Evolutionary conservation across 2,113 vertebrate species (phyloP).

Genomic region (Picathartes gymnocephalus): DNA sequence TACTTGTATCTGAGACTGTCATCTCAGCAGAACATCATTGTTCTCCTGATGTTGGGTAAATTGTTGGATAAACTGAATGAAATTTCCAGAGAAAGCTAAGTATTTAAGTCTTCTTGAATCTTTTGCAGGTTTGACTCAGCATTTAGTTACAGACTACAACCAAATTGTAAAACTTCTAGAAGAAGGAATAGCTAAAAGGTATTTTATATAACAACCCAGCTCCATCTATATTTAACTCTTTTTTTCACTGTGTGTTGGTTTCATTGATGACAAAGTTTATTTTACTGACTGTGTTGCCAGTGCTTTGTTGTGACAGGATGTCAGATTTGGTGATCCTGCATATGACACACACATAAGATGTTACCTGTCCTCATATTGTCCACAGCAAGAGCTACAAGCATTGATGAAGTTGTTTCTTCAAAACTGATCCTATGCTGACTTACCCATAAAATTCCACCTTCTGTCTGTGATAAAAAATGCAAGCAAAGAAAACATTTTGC

Average conservation of each 20-base stretch:
- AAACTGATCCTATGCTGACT: neutral
- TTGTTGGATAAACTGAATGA: neutral
- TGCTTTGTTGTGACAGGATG: neutral
- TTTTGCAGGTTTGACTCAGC: conserved; percentile 88
- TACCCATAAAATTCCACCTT: neutral
- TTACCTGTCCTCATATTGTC: neutral
- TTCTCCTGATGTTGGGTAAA: neutral
- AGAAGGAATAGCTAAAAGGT: conserved; percentile 92
- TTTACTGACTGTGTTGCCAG: neutral
- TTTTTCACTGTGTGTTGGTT: neutral
- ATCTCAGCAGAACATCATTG: neutral
- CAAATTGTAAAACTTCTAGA: conserved; percentile 90
- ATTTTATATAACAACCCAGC: neutral
- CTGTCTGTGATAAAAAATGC: neutral
- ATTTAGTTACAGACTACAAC: conserved; percentile 89
- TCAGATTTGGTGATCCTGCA: neutral
- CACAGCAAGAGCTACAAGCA: neutral
- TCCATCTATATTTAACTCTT: neutral
- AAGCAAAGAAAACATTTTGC: neutral
- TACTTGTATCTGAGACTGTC: neutral
- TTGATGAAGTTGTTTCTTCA: neutral
- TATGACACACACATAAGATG: rapidly evolving
- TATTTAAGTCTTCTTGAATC: conserved; percentile 11
- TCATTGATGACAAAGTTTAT: neutral
- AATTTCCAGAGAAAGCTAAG: neutral